Base-by-base conservation (phyloP, 2,888 invertebrate genomes). In the Stratiomys singularior region DNA sequence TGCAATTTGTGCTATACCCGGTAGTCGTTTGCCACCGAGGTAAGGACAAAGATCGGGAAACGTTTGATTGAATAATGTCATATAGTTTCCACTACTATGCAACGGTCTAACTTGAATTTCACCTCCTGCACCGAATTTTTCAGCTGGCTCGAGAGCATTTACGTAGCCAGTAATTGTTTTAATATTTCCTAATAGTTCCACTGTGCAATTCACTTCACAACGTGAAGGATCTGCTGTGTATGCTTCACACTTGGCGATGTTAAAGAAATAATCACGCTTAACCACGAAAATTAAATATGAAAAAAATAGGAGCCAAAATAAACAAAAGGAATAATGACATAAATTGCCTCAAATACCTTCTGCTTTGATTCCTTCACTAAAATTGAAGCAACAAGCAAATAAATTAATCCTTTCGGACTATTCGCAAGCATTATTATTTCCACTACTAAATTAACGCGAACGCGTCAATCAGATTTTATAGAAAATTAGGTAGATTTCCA, bases 41-140 rank as follows among this genome's bases (percentile, higher is more conserved):
- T 28, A 66, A 1, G 66, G 66, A 37, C 66, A 66, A 15, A 66
- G 37, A 18, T 66, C 66, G 5, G 37, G 37, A 37, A 66, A 66
- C 3, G 66, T 66, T 18, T 66, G 66, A 66, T 66, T 66, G 3
- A 66, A 37, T n/a, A 66, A 11, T 1, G 66, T 66, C 66, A 66
- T 66, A 30, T 66, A 66, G 4, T 18, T 18, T 15, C 66, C 66
- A 66, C 37, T 28, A 66, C 66, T 28, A 1, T 66, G 30, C 18
- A 66, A n/a, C n/a, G 66, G 37, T 66, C 37, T 30, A n/a, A 27
- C 66, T 37, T 18, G 25, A 66, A 66, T 30, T 37, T 66, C 37
- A 18, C 27, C 66, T n/a, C 66, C 66, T n/a, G 66, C 66, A 7
- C 66, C 66, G 18, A 66, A 66, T 66, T 37, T 66, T 37, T 66